Base-by-base conservation (phyloP, 2,888 invertebrate genomes). In the Tiliacea aurago region DNA sequence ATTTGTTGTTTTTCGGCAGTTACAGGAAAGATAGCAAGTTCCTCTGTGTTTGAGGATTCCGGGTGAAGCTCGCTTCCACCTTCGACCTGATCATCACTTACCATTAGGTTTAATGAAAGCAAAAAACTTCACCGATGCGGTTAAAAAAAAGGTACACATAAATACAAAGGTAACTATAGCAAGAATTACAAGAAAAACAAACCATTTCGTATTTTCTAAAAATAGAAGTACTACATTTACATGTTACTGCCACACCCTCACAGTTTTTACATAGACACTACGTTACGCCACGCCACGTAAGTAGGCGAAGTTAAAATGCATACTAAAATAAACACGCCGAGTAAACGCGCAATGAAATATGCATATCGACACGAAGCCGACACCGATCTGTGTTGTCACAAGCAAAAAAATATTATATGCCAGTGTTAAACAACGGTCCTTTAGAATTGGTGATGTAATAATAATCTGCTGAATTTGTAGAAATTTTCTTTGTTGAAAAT, bases 291-390 rank as follows among this genome's bases (percentile, higher is more conserved):
- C 45, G 70, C 9, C 23, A 53, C 68, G 33, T 65, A 67, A 81
- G 59, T 56, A 59, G 63, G 72, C 15, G 11, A 77, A 81, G 78
- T 81, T 71, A 84, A 83, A 83, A 84, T 64, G 81, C 84, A 84
- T 73, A 78, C 78, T 73, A 65, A 84, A 84, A 81, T 73, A 83
- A 84, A 84, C 81, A 84, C 66, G 47, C n/a, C 70, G 53, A 70
- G 84, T 84, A 84, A 83, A 78, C 76, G 76, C 53, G 59, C 59
- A 61, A 81, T 83, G 78, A 84, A 83, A 84, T 83, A 84, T 83
- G 84, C 78, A 84, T 78, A 84, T 78, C 76, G 72, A 65, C 59
- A 70, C 69, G 68, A 66, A 69, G 69, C 67, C 69, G 59, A 62
- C 83, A 63, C 66, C 63, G 55, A 64, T 83, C 58, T 47, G 68